Evolutionary conservation across 2,888 invertebrate genomes (phyloP), one percentile per base, ranked within the genome.

Genomic region (Aleiodes alternator): DNA sequence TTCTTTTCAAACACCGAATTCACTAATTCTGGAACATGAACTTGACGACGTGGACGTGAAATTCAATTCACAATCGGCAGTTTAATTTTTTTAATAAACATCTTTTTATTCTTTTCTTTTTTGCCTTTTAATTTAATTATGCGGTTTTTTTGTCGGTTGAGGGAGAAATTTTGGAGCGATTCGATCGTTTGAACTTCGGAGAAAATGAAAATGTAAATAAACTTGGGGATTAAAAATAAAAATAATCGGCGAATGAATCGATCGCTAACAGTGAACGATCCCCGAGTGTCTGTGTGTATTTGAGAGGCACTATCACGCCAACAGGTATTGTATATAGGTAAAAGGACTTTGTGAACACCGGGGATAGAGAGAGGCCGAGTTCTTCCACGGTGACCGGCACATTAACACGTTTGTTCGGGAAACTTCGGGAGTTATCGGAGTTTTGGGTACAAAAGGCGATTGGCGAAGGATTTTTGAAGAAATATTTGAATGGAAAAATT

Each of bases 381-480:
- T 11, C 16, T 16, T 23, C 84, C 82, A 84, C 84, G 84, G 85
- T 86, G 85, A 87, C 87, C 87, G 87, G 87, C 86, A 87, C 87
- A 84, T 87, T 86, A 86, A 87, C 85, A 83, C 86, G 84, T 83
- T 76, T 83, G 79, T 81, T 85, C 85, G 87, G 84, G 73, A 78
- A 82, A 82, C 79, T 84, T 85, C 86, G 86, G 85, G 78, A 80
- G 71, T 80, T 79, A 81, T 84, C 86, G 85, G 85, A 80, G 80
- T 23, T 23, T 23, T 82, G 83, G 48, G 11, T 9, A 9, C 43
- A 9, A 43, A 34, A 34, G 4, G 34, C 6, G 34, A 34, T 34
- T 34, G 5, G 6, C 1, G 6, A 34, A 34, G 34, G 3, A 34
- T 34, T 6, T 4, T 34, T 34, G 4, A 34, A 6, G 23, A 23